These are phyloP conservation scores for Notodonta dromedarius DNA, from an alignment of 2,888 invertebrate species.

Conservation along the genomic window DNA sequence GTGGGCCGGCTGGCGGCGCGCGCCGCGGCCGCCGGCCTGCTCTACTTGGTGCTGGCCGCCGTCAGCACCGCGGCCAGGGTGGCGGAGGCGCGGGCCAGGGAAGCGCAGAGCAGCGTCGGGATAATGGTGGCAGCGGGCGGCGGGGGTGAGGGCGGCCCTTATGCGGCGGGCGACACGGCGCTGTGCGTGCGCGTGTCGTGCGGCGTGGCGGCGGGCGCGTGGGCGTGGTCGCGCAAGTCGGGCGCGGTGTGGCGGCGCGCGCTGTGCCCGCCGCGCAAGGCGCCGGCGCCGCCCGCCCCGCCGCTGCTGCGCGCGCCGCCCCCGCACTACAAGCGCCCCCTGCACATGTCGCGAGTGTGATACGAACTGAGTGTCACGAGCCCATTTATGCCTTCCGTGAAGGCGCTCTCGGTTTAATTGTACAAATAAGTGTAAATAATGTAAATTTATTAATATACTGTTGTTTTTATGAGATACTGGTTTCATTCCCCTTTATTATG, in stretches of 20 bases:
- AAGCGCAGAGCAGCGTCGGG: conserved; percentile 71
- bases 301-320: conserved; percentile 66
- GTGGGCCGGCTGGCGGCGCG: conserved; percentile 89
- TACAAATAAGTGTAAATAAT: conserved; percentile 75
- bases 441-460: conserved; percentile 72
- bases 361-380: conserved; percentile 38
- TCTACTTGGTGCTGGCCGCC: conserved; percentile 90
- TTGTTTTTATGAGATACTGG: conserved; percentile 65
- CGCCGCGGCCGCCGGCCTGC: conserved; percentile 90
- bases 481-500: conserved; percentile 38
- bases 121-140: conserved; percentile 81
- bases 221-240: conserved; percentile 85
- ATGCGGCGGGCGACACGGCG: conserved; percentile 74
- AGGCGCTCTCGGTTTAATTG: conserved; percentile 69
- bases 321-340: conserved; percentile 73
- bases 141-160: conserved; percentile 68
- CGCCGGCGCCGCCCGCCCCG: conserved; percentile 62
- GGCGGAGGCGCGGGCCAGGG: conserved; percentile 83
- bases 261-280: conserved; percentile 75
- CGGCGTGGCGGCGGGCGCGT: conserved; percentile 87
- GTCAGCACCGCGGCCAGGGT: conserved; percentile 88
- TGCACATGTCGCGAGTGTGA: conserved; percentile 77
- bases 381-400: conserved; percentile 76
- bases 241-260: conserved; percentile 86
- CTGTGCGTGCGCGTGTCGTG: conserved; percentile 85